These are phyloP conservation scores for Diplazon laetatorius DNA, from an alignment of 2,888 invertebrate genomes.

Conservation along the genomic window DNA sequence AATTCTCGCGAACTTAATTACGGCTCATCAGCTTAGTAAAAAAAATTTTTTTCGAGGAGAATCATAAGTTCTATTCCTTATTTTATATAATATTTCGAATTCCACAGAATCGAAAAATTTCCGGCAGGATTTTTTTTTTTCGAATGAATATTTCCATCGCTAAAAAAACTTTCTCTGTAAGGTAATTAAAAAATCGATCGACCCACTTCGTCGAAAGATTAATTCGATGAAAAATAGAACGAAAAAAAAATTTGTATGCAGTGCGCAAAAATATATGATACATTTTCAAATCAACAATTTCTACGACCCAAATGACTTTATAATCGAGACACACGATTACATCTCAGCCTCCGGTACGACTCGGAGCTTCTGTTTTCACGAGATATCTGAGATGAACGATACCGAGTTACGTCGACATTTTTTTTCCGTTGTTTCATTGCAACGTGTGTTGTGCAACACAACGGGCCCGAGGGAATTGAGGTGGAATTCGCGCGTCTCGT, in stretches of 20 bases:
- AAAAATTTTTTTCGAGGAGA: not conserved
- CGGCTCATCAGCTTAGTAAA: not conserved
- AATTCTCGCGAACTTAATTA: not conserved
- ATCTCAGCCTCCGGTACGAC: not conserved
- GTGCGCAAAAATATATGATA: too few species aligned
- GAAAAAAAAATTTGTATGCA: too few species aligned
- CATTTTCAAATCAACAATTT: too few species aligned
- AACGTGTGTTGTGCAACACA: not conserved
- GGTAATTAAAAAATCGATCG: too few species aligned
- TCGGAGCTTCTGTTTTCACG: not conserved
- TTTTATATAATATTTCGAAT: too few species aligned
- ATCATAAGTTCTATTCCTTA: not conserved
- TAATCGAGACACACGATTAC: not conserved
- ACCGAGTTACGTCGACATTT: constrained; percentile 36
- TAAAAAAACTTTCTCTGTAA: too few species aligned
- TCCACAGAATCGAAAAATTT: too few species aligned
- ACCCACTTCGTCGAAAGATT: too few species aligned
- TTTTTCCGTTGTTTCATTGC: constrained; percentile 28
- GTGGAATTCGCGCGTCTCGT: constrained; percentile 42
- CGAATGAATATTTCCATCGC: too few species aligned
- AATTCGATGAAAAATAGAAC: too few species aligned
- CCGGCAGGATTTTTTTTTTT: too few species aligned
- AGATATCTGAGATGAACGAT: constrained; percentile 15
- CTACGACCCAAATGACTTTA: not conserved
- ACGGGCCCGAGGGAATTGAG: constrained; percentile 21